Evolutionary conservation across 2,888 invertebrate genomes (phyloP).

Genomic region (Andrena flavipes): DNA sequence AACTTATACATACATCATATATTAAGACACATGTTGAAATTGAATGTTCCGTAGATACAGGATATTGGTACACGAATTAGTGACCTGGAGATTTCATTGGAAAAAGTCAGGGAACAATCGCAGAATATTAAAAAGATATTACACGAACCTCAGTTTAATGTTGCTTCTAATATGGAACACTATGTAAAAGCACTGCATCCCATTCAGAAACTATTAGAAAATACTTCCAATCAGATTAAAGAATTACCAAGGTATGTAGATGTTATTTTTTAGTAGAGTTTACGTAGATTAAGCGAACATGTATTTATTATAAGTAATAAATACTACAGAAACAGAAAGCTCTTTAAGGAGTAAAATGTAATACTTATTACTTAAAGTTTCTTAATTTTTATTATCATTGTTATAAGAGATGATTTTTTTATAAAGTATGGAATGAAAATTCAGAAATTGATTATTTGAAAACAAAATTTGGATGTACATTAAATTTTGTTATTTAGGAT

Average conservation of each 20-base stretch:
- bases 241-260: conserved; percentile 77
- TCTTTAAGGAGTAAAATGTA: not conserved
- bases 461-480: not conserved
- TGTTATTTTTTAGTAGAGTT: not conserved
- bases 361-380: not conserved
- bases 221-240: conserved; percentile 73
- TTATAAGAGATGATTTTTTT: not conserved
- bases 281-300: not conserved
- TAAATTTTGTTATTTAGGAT: conserved; percentile 64
- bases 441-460: not conserved
- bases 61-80: conserved; percentile 70
- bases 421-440: not conserved
- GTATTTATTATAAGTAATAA: not conserved
- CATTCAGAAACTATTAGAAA: conserved; percentile 76
- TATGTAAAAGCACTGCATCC: conserved; percentile 73
- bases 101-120: conserved; percentile 69
- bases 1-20: not conserved
- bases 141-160: conserved; percentile 47
- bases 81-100: conserved; percentile 72
- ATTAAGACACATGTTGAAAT: conserved; percentile 7
- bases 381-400: not conserved
- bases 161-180: conserved; percentile 64
- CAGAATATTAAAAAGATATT: conserved; percentile 63
- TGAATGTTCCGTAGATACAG: conserved; percentile 66
- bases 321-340: not conserved